Conservation (phyloP, 2,888 invertebrate genomes). For the Ischnura elegans region DNA sequence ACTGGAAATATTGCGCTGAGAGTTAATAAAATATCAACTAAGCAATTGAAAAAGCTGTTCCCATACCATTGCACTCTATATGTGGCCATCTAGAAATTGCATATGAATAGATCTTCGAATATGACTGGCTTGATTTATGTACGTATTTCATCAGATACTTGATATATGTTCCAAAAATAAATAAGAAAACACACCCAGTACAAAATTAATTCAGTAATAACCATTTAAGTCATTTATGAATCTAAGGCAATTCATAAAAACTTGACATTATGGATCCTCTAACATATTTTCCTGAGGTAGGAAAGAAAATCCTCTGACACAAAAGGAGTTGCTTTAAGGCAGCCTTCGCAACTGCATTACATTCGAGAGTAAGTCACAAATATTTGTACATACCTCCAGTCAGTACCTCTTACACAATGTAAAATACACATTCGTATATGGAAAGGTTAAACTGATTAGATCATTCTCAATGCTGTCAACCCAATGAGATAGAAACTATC, state of each 20-base stretch:
- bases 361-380: not conserved
- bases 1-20: too few relatives aligned
- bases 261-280: not conserved
- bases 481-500: too few relatives aligned
- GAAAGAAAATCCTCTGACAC: not conserved
- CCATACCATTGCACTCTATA: not conserved
- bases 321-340: not conserved
- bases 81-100: not conserved
- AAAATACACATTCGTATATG: too few relatives aligned
- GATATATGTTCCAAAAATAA: not conserved
- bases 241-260: not conserved
- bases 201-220: not conserved
- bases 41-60: not conserved
- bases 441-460: too few relatives aligned
- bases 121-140: not conserved
- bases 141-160: not conserved
- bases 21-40: too few relatives aligned
- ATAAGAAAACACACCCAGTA: not conserved
- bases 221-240: not conserved
- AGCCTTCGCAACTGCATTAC: not conserved
- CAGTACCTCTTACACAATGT: too few relatives aligned
- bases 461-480: too few relatives aligned
- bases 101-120: not conserved
- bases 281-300: not conserved
- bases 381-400: too few relatives aligned